Percentiles rank a stretch among this genome's conserved stretches.
Conservation (phyloP, 2,888 invertebrate genomes). For the Xestobium rufovillosum region DNA sequence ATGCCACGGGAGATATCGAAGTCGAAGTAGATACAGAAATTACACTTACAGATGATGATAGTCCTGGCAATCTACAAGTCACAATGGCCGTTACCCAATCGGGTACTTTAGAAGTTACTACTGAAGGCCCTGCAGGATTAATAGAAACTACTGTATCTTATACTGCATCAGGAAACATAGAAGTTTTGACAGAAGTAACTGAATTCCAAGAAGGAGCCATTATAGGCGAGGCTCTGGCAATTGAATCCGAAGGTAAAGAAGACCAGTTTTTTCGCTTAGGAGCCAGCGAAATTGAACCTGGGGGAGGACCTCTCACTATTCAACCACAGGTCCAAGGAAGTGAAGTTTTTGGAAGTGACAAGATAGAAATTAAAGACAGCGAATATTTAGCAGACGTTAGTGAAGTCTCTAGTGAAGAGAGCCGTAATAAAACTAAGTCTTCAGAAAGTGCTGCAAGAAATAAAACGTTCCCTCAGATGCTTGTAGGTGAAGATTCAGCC, state of each 20-base stretch:
- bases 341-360: not conserved
- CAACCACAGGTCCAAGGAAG: no score
- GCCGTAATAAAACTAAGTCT: no score
- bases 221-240: not conserved
- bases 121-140: conserved; percentile 38
- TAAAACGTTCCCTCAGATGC: no score
- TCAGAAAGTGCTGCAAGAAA: no score
- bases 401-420: no score
- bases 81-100: conserved; percentile 36
- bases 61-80: conserved; percentile 26
- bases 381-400: no score
- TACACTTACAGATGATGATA: conserved; percentile 28
- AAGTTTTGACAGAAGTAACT: conserved; percentile 34
- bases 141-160: conserved; percentile 38
- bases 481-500: no score
- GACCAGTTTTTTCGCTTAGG: no score
- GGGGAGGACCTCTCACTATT: not conserved
- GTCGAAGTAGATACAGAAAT: conserved; percentile 27
- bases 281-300: conserved; percentile 1
- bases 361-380: conserved; percentile 1
- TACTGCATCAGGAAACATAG: conserved; percentile 37
- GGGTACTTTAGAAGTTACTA: conserved; percentile 38
- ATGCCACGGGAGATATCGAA: conserved; percentile 26
- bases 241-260: not conserved
- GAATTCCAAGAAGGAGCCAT: conserved; percentile 12